A percentile compares a stretch with the other conserved stretches of the same genome.
phyloP scores from a whole-genome alignment of 2,797 vertebrate genomes.

The Acrossocheilus fasciatus region DNA sequence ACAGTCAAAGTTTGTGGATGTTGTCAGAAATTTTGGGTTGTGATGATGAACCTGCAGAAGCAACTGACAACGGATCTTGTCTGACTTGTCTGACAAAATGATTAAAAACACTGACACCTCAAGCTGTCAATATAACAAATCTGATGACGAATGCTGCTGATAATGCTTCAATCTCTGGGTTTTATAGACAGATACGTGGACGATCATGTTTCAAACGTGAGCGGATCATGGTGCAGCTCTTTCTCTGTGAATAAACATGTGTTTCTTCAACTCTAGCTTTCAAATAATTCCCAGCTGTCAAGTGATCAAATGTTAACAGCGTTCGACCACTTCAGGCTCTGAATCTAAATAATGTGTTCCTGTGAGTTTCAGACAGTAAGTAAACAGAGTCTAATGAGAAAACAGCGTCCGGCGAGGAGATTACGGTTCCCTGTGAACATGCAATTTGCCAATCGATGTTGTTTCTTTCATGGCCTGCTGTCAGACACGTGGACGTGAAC shows the following conservation, averaged over 20 bases:
- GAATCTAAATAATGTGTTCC: slow-evolving; percentile 8
- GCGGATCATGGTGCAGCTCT: background rate
- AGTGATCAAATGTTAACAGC: background rate
- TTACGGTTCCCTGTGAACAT: slow-evolving; percentile 8
- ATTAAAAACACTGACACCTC: background rate
- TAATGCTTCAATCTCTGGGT: background rate
- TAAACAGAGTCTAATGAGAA: slow-evolving; percentile 29
- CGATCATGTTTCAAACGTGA: background rate
- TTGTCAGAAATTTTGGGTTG: background rate
- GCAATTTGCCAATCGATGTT: background rate
- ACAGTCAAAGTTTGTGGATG: background rate
- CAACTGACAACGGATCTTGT: background rate
- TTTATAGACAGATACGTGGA: too few species aligned
- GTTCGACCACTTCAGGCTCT: background rate
- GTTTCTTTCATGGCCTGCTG: background rate
- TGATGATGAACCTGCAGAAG: background rate
- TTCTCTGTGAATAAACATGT: background rate
- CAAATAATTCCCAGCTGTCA: background rate
- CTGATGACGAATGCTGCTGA: background rate
- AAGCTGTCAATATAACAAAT: background rate
- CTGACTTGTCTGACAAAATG: too few species aligned
- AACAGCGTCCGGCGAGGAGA: background rate
- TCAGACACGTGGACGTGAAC: slow-evolving; percentile 4
- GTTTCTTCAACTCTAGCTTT: background rate
- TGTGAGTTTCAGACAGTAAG: background rate